Evolutionary conservation across 1,140 invertebrate genomes (phyloP).

Genomic region (Ooceraea biroi): DNA sequence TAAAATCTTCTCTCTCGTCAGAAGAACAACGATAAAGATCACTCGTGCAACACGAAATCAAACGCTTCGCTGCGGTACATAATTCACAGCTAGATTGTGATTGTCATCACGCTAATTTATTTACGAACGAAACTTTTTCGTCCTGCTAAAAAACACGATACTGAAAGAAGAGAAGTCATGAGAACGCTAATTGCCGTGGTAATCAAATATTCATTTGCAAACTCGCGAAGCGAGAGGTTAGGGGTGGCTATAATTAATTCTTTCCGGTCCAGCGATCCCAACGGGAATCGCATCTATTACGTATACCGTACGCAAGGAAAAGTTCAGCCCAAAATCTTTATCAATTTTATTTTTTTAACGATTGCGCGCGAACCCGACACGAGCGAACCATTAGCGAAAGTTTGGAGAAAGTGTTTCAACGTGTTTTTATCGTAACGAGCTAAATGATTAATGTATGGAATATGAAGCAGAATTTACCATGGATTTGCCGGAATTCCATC

Average conservation of each 20-base stretch:
- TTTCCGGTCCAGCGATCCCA: constrained; percentile 40
- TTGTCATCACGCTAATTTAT: neutral
- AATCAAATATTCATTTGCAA: constrained; percentile 63
- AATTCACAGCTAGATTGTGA: neutral
- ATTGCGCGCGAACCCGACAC: neutral
- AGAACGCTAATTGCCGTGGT: constrained; percentile 45
- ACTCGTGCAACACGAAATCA: neutral
- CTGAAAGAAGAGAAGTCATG: constrained; percentile 22
- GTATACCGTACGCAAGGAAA: constrained; percentile 10
- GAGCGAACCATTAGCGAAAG: neutral
- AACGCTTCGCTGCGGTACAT: neutral
- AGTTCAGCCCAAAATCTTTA: constrained; percentile 19
- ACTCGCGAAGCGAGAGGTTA: constrained; percentile 11
- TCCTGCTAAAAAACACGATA: constrained; percentile 15
- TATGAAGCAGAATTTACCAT: neutral
- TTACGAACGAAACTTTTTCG: constrained; percentile 28
- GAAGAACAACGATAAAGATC: constrained; percentile 10
- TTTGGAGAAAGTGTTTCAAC: neutral
- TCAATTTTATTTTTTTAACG: constrained; percentile 20
- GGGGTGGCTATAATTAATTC: constrained; percentile 46
- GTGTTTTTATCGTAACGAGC: neutral
- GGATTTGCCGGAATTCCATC: neutral
- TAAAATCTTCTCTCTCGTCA: constrained; percentile 3
- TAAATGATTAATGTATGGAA: neutral
- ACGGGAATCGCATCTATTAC: constrained; percentile 47